Base-by-base conservation (phyloP, 2,797 vertebrate species). In the Trachurus trachurus region DNA sequence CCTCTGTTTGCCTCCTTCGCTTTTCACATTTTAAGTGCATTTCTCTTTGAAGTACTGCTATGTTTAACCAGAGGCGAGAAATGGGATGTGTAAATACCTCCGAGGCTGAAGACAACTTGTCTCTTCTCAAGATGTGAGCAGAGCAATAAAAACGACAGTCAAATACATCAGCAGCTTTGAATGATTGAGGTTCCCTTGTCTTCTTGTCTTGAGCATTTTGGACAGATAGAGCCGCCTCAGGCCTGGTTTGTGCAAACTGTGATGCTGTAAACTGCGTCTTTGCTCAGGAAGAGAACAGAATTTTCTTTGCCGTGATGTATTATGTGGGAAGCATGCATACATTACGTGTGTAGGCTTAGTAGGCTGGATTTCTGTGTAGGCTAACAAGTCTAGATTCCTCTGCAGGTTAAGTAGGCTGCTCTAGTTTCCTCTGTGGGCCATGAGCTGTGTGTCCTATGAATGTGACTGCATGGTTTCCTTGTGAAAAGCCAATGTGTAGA, bases 351-450 rank as follows among this genome's bases (percentile, higher is more conserved):
- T 71, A 83, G 60, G 81, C 76, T 84, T 40, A 62, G 63, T 26
- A 60, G 66, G 75, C 74, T 81, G 71, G 76, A 85, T 83, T 74
- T 78, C 77, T 80, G 82, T 84, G 82, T 77, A 84, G 87, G 81
- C 75, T 90, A 59, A 82, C 66, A 19, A 65, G 73, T 73, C 86
- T 84, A 72, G 82, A 89, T 84, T 88, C 66, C 75, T 87, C 66
- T 84, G 80, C 69, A 84, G 81, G 84, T 81, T 85, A 74, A 85
- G 66, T 72, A 74, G 66, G 68, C 71, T 89, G 72, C 74, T 87
- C 64, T 61, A 71, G 68, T 79, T 83, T 66, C 70, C 66, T 80
- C 52, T 80, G 64, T 61, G 71, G 74, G 40, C 63, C 75, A 78
- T 78, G 84, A 59, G 47, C 54, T 75, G 58, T 66, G 62, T 78